phyloP scores from a whole-genome alignment of 1,140 invertebrate species.

The Panagrolaimus sp. region DNA sequence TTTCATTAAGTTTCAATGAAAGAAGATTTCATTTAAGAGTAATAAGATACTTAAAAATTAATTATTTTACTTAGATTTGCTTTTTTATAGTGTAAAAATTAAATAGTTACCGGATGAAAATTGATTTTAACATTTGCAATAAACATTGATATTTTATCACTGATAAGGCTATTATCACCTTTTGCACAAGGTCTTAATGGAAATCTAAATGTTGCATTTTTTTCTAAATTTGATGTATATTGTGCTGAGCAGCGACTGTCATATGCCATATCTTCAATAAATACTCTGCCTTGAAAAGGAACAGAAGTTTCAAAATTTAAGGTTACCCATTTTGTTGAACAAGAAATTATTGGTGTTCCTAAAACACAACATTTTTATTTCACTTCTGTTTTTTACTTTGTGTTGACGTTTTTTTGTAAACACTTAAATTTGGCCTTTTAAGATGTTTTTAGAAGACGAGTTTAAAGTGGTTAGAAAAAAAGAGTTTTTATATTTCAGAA shows the following conservation, averaged over 20 bases:
- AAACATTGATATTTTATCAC: not conserved
- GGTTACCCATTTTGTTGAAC: slow-evolving; percentile 11
- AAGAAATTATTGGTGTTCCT: slow-evolving; percentile 2
- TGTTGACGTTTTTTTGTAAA: not conserved
- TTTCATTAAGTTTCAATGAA: too few relatives aligned
- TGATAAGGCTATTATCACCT: too few relatives aligned
- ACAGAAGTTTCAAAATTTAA: slow-evolving; percentile 6
- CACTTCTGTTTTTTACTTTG: not conserved
- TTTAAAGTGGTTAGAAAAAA: too few relatives aligned
- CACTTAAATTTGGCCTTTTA: not conserved
- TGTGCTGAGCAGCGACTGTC: slow-evolving; percentile 10
- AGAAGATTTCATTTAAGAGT: too few relatives aligned
- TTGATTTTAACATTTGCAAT: not conserved
- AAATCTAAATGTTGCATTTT: slow-evolving; percentile 9
- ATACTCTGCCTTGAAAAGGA: slow-evolving; percentile 8
- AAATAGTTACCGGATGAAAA: slow-evolving; percentile 4
- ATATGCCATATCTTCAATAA: slow-evolving; percentile 9
- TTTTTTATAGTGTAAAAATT: too few relatives aligned
- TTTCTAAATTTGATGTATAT: slow-evolving; percentile 10
- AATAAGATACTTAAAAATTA: too few relatives aligned
- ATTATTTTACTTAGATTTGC: too few relatives aligned
- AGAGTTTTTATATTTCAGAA: too few relatives aligned
- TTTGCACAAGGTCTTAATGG: not conserved
- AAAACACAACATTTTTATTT: not conserved
- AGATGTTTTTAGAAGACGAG: not conserved